phyloP scores from a whole-genome alignment of 1,140 invertebrate species.

The Cotesia glomerata region DNA sequence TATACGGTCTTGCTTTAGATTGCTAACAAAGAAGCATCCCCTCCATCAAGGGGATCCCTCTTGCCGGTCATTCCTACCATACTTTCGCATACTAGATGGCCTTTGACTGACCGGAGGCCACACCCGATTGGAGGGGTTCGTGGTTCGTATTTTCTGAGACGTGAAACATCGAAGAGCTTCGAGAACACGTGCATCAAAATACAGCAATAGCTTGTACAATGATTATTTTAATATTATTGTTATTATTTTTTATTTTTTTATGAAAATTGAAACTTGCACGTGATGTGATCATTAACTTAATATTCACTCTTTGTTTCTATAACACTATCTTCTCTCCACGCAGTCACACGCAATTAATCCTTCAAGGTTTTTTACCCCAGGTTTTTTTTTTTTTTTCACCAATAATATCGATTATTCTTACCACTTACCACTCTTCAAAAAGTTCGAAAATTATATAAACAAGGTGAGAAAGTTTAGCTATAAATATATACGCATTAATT shows the following conservation, averaged over 20 bases:
- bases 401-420: neutral
- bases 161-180: neutral
- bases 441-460: slow-evolving; percentile 6
- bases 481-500: neutral
- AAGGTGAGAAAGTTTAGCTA: slow-evolving; percentile 17
- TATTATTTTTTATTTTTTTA: slow-evolving; percentile 13
- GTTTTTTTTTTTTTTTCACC: neutral
- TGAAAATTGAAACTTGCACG: slow-evolving; percentile 24
- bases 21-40: slow-evolving; percentile 33
- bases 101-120: slow-evolving; percentile 34
- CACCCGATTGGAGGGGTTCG: slow-evolving; percentile 33
- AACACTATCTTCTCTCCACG: neutral
- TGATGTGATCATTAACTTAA: slow-evolving; percentile 34
- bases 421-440: neutral
- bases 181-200: neutral
- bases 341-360: slow-evolving; percentile 19
- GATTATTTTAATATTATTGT: neutral
- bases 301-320: neutral
- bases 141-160: neutral
- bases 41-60: slow-evolving; percentile 18
- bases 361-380: slow-evolving; percentile 20
- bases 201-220: neutral
- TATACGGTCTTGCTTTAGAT: slow-evolving; percentile 48
- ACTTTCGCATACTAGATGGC: slow-evolving; percentile 42
- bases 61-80: slow-evolving; percentile 14